These are phyloP conservation scores for Meandrina meandrites DNA, from an alignment of 92 coral and sea anemone species.

Conservation along the genomic window DNA sequence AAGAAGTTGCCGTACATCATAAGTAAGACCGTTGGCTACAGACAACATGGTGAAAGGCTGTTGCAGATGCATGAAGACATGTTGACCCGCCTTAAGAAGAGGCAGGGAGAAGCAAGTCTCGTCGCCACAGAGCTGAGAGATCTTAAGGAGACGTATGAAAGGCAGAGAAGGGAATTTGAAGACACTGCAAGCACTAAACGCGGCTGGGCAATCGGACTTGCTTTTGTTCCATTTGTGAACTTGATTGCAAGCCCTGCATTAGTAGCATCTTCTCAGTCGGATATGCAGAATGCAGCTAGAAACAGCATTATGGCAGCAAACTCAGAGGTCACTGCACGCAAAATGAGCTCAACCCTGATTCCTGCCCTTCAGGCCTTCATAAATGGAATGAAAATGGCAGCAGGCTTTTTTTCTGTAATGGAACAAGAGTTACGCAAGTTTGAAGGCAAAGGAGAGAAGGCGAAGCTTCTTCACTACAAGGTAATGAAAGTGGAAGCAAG, in stretches of 20 bases:
- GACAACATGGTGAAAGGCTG: neutral
- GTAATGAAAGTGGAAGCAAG: neutral
- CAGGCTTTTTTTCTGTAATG: neutral
- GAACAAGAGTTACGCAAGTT: neutral
- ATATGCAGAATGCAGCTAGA: neutral
- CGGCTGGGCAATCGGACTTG: neutral
- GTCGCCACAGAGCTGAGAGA: neutral
- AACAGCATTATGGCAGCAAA: neutral
- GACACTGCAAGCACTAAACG: neutral
- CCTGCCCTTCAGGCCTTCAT: neutral
- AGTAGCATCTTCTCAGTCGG: too few relatives aligned
- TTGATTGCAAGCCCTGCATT: too few relatives aligned
- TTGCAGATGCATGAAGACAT: neutral
- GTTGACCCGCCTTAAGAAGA: neutral
- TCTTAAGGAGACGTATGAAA: neutral
- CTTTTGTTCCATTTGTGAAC: too few relatives aligned
- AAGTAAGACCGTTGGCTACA: neutral
- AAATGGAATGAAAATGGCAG: neutral
- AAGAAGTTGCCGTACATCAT: neutral
- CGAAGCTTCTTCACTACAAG: neutral
- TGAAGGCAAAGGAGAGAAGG: neutral
- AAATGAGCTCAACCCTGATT: neutral
- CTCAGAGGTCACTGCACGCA: neutral
- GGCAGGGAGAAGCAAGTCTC: neutral
- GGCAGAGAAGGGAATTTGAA: neutral